Evolutionary conservation across 2,113 vertebrate genomes (phyloP).

Genomic region (Brachyhypopomus gauderio): DNA sequence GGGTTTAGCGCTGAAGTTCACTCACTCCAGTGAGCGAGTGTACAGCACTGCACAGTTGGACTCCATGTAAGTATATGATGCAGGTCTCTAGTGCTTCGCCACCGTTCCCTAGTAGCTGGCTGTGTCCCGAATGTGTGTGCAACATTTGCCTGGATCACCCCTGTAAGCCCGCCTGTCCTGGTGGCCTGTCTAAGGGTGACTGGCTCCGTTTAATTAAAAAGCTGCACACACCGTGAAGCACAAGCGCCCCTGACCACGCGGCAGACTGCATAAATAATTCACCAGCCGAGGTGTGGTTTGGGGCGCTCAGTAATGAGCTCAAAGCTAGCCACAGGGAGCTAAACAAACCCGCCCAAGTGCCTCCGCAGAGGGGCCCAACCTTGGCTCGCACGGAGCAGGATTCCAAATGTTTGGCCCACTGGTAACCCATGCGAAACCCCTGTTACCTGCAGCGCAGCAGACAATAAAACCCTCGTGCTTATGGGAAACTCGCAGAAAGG

Average conservation of each 20-base stretch:
- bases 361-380: conserved; percentile 57
- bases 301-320: conserved; percentile 67
- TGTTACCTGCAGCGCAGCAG: conserved; percentile 56
- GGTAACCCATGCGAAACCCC: conserved; percentile 50
- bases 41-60: background rate
- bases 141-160: conserved; percentile 51
- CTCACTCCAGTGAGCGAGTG: background rate
- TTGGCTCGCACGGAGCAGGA: conserved; percentile 56
- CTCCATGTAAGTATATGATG: background rate
- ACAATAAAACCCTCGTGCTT: conserved; percentile 69
- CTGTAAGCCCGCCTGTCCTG: conserved; percentile 61
- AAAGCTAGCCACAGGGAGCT: conserved; percentile 61
- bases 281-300: conserved; percentile 64
- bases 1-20: background rate
- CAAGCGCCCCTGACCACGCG: conserved; percentile 59
- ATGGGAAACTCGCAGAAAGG: conserved; percentile 62
- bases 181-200: conserved; percentile 63
- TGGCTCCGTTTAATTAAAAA: conserved; percentile 70
- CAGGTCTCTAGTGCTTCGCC: background rate
- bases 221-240: conserved; percentile 58
- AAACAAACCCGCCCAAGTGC: conserved; percentile 51
- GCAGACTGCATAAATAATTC: conserved; percentile 71
- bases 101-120: conserved; percentile 16
- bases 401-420: conserved; percentile 56
- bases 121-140: conserved; percentile 24